Base-by-base conservation (phyloP, 2,113 vertebrate genomes). In the Peromyscus californicus region DNA sequence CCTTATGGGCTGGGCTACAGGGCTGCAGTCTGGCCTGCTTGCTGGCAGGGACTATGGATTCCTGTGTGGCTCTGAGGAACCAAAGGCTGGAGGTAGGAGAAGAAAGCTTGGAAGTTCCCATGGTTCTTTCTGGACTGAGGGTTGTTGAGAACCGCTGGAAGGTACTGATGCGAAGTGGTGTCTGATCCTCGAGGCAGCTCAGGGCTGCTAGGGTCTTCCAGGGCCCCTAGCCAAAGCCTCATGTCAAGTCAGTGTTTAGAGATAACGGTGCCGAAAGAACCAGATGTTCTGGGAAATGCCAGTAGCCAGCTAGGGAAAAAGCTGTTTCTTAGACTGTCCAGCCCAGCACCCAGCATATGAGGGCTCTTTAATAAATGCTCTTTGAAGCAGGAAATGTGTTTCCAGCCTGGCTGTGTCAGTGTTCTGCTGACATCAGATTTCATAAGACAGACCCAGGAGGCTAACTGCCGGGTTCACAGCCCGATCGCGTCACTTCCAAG, bases 1-100 rank as follows among this genome's bases (percentile, higher is more conserved):
- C 82, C 96, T 93, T 74, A 65, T 86, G 79, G 95, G 95, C 74
- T 61, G 82, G 90, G 31, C 65, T 72, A 33, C 0, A 16, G 54
- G 59, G 95, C 95, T 51, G 83, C 39, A 5, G 48, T 84, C 90
- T 63, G 92, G 97, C 83, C 42, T 82, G 89, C 96, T 98, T 98
- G 92, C 91, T 97, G 97, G 97, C 95, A 94, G 33, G 86, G 48
- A 36, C 86, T 36, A 4, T 12, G 96, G 82, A 94, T 80, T 94
- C 87, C 83, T 97, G 70, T n/a, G 63, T 87, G 90, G 42, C 85
- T 96, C 45, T 16, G 75, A 75, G 76, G 54, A 92, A 42, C 11
- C 82, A 95, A 85, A 95, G 74, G 12, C 92, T 83, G 86, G 78
- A 83, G 54, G 45, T 70, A 51, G 80, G 61, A 80, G 82, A 94